These are phyloP conservation scores for Gobiocypris rarus DNA, from an alignment of 2,113 vertebrate species.

Conservation along the genomic window DNA sequence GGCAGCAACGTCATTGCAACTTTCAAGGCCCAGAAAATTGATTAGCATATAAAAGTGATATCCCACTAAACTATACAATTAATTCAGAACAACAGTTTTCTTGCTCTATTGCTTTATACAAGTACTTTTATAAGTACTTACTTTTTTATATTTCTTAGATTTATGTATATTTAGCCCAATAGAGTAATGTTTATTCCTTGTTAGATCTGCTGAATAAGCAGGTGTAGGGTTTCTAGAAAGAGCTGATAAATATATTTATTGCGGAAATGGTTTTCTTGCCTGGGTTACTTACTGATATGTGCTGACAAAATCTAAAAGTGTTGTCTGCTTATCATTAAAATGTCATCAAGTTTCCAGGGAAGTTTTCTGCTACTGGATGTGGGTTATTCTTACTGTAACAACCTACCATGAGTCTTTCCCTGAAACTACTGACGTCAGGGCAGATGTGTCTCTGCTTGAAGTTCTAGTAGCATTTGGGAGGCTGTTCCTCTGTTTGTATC, in stretches of 20 bases:
- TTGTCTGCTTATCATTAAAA: slow-evolving; percentile 2
- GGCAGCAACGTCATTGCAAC: too few relatives aligned
- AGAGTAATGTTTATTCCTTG: background rate
- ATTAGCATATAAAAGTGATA: too few relatives aligned
- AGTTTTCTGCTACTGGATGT: background rate
- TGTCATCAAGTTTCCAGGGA: background rate
- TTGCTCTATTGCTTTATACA: background rate
- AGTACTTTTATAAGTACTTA: too few relatives aligned
- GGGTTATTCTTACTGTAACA: background rate
- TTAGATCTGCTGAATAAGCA: slow-evolving; percentile 39
- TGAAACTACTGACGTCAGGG: background rate
- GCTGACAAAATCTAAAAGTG: background rate
- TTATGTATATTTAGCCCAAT: too few relatives aligned
- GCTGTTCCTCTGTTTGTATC: background rate
- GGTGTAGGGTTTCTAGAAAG: slow-evolving; percentile 32
- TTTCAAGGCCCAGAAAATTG: too few relatives aligned
- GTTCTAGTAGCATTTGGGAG: background rate
- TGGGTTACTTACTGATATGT: background rate
- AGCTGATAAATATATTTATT: background rate
- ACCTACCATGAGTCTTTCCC: background rate
- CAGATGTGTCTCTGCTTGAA: background rate
- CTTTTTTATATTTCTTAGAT: too few relatives aligned
- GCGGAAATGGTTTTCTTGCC: slow-evolving; percentile 12
- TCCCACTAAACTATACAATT: too few relatives aligned
- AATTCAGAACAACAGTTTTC: background rate